Evolutionary conservation across 2,888 invertebrate genomes (phyloP).

Genomic region (Helobdella robusta): DNA sequence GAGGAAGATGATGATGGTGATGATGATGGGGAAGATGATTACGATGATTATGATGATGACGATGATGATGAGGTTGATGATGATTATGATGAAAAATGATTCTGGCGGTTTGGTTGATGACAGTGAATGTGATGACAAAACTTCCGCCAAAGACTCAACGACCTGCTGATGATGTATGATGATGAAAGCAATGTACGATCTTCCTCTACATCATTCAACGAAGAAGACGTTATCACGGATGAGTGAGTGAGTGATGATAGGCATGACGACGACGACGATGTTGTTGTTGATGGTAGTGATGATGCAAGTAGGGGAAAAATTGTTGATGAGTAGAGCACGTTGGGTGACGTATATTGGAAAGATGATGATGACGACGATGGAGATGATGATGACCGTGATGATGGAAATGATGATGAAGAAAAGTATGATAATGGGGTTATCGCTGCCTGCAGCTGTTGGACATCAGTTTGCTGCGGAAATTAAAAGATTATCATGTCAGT

Average conservation of each 20-base stretch:
- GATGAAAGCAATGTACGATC: no score
- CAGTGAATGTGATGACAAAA: no score
- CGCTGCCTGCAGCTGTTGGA: no score
- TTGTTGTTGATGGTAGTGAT: background rate
- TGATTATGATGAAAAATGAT: background rate
- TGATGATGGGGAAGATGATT: background rate
- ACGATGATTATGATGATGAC: background rate
- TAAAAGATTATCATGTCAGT: no score
- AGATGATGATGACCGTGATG: slow-evolving; percentile 13
- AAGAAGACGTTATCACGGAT: no score
- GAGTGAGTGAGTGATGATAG: no score
- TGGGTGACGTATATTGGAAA: background rate
- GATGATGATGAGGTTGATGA: background rate
- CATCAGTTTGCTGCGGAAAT: no score
- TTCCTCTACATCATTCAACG: no score
- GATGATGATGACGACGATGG: slow-evolving; percentile 13
- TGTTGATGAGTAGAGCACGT: background rate
- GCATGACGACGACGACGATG: background rate
- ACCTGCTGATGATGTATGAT: no score
- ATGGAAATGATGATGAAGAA: background rate
- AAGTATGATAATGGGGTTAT: background rate
- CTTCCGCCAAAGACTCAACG: no score
- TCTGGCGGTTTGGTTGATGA: no score
- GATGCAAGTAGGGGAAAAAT: background rate
- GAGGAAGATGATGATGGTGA: background rate